Base-by-base conservation (phyloP, 1,140 invertebrate species). In the Leptinotarsa undecemlineata region DNA sequence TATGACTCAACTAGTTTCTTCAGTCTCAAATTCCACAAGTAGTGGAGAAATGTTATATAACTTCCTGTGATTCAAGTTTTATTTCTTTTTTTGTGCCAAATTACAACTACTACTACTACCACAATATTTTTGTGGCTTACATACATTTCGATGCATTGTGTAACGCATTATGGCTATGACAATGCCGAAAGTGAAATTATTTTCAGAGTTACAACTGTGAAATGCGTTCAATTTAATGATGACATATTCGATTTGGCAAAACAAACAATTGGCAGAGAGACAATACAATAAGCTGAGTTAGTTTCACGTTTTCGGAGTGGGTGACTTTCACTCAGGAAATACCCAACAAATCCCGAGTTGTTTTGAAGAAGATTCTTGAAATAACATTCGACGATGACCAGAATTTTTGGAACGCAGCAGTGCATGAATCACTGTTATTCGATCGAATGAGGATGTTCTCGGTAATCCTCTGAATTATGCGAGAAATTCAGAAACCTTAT, bases 241-340 rank as follows among this genome's bases (percentile, higher is more conserved):
- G 20, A n/a, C 19, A 42, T 67, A 67, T 67, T 67, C 26, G 17
- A 64, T 67, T 67, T 67, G 64, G 64, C 64, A 26, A 26, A 67
- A 67, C 64, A 67, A 67, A n/a, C 42, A n/a, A 63, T 63, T 63
- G 62, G 62, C 62, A 63, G 19, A 21, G 26, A 26, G 23, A 67
- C 64, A 67, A 67, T 67, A n/a, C 42, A 67, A 67, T 13, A 23
- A 26, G 20, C 6, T 15, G 51, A 57, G 51, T 19, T 57, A 17
- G n/a, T 57, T 57, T 15, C 51, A 3, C 15, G 51, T 57, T 57
- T 57, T 57, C n/a, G 17, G 15, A 57, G 51, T 42, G 8, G 33
- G 33, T 11, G 33, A 42, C 51, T 57, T 57, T 57, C 51, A 57
- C 51, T 57, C 51, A 57, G 51, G 51, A 57, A 57, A 57, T 57